Evolutionary conservation across 2,113 vertebrate species (phyloP).

Genomic region (Nycticorax nycticorax): DNA sequence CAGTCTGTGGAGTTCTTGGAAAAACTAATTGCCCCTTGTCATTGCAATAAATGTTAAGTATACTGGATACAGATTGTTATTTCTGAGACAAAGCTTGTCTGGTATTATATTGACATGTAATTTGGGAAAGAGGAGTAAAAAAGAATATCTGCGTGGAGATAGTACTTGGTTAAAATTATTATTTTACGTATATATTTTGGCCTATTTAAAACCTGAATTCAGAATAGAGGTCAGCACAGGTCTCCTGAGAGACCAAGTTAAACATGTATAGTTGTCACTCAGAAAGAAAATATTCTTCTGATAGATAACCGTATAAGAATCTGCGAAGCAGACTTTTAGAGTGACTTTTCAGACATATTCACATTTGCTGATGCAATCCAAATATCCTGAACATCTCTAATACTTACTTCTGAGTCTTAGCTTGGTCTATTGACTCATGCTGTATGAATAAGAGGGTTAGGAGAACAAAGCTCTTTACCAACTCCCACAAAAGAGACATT

Average conservation of each 20-base stretch:
- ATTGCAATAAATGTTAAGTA: not conserved
- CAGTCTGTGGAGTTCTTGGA: not conserved
- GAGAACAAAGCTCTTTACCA: not conserved
- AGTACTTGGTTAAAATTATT: not conserved
- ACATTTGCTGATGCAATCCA: not conserved
- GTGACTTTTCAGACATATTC: not conserved
- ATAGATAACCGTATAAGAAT: not conserved
- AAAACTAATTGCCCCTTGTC: not conserved
- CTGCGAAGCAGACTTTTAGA: not conserved
- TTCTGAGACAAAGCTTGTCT: not conserved
- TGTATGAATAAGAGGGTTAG: not conserved
- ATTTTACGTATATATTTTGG: not conserved
- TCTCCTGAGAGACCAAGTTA: not conserved
- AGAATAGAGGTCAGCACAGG: not conserved
- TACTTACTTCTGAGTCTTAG: not conserved
- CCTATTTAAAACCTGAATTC: not conserved
- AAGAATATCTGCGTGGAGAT: not conserved
- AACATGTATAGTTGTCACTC: not conserved
- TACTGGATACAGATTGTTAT: not conserved
- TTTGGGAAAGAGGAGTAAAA: not conserved
- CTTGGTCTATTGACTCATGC: not conserved
- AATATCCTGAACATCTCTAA: not conserved
- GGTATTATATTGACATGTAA: not conserved
- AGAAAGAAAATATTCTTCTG: not conserved
- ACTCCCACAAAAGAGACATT: not conserved